Percentiles rank a stretch among this genome's conserved stretches.
Conservation (phyloP, 1,140 invertebrate genomes). For the Heliconius melpomene region DNA sequence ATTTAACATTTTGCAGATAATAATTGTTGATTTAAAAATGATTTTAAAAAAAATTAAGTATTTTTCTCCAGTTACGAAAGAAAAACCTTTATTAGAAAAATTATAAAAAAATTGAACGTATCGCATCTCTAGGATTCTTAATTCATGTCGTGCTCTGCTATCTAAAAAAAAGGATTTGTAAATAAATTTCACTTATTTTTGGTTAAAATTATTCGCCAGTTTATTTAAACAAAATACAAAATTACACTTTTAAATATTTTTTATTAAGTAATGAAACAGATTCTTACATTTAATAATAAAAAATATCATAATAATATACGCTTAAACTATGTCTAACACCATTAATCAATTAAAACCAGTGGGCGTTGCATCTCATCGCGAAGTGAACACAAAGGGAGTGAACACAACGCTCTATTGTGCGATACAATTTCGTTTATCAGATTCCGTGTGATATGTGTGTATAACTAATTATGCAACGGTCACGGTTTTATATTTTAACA, state of each 20-base stretch:
- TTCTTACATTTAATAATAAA: not conserved
- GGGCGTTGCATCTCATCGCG: conserved; percentile 24
- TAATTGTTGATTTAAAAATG: no score
- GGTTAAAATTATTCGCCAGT: not conserved
- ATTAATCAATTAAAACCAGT: conserved; percentile 20
- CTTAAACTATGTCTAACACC: not conserved
- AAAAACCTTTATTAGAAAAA: no score
- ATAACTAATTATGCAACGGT: conserved; percentile 57
- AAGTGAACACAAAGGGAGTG: conserved; percentile 34
- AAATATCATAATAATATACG: not conserved
- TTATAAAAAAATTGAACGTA: no score
- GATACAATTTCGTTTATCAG: conserved; percentile 50
- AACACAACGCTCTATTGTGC: conserved; percentile 41
- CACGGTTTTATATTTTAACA: conserved; percentile 49
- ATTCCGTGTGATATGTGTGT: conserved; percentile 47
- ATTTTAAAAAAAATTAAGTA: no score
- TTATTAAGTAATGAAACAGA: no score
- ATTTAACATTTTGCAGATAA: no score
- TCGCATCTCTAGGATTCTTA: no score
- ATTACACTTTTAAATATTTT: not conserved
- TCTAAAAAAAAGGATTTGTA: no score
- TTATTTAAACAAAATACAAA: not conserved
- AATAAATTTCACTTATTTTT: no score
- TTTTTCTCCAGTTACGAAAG: no score
- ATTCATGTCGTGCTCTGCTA: no score